Evolutionary conservation across 1,140 invertebrate species (phyloP).

Genomic region (Watersipora subatra): DNA sequence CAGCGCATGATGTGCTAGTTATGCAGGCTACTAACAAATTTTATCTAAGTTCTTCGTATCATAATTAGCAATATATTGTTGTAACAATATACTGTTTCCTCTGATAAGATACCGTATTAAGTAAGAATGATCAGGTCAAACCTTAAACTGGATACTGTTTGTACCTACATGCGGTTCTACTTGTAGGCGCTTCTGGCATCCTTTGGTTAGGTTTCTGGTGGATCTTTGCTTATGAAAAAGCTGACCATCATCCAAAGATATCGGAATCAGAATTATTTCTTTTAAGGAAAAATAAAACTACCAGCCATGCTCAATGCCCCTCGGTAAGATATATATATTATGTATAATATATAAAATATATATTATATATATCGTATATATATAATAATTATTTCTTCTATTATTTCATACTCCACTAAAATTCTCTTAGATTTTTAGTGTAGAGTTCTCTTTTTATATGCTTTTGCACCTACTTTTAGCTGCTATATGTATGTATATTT

Average conservation of each 20-base stretch:
- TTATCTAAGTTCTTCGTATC: no score
- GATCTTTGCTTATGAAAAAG: background rate
- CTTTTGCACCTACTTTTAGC: background rate
- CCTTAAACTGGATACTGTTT: no score
- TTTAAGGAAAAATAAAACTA: conserved; percentile 21
- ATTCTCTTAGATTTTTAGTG: background rate
- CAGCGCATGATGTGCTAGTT: background rate
- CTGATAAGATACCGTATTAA: no score
- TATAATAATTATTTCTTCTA: background rate
- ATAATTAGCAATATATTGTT: no score
- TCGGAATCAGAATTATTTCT: conserved; percentile 22
- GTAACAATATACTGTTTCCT: no score
- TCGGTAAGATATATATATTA: background rate
- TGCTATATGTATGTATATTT: no score
- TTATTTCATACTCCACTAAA: background rate
- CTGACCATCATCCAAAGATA: conserved; percentile 23
- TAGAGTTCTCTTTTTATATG: background rate
- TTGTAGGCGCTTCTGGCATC: background rate
- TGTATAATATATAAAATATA: background rate
- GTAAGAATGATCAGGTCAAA: no score
- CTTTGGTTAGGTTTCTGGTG: background rate
- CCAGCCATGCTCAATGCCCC: background rate
- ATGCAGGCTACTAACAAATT: no score
- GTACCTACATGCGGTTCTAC: no score
- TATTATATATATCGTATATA: background rate